These are phyloP conservation scores for Atopsyche davidsoni DNA, from an alignment of 1,140 invertebrate species.

Conservation along the genomic window DNA sequence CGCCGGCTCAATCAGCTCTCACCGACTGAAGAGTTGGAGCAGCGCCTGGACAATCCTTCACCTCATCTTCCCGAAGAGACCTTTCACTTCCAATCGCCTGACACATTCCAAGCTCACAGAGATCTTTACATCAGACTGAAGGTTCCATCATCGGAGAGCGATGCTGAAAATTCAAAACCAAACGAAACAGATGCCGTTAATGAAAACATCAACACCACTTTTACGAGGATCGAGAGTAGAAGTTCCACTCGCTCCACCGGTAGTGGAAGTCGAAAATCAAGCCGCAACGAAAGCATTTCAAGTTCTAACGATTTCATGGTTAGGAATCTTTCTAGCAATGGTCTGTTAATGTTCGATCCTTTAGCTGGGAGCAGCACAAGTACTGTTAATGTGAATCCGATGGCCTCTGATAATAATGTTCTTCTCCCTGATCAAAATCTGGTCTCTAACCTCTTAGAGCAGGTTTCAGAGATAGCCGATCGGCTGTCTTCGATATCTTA, in stretches of 20 bases:
- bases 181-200: slow-evolving; percentile 21
- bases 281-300: slow-evolving; percentile 35
- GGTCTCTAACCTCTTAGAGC: slow-evolving; percentile 45
- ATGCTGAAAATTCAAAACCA: slow-evolving; percentile 10
- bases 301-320: slow-evolving; percentile 35
- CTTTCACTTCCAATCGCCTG: no score
- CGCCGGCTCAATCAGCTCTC: slow-evolving; percentile 35
- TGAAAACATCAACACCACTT: slow-evolving; percentile 10
- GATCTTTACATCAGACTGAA: slow-evolving; percentile 16
- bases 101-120: slow-evolving; percentile 36
- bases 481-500: slow-evolving; percentile 39
- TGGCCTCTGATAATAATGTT: slow-evolving; percentile 32
- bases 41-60: no score
- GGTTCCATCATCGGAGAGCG: slow-evolving; percentile 7
- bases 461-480: slow-evolving; percentile 46
- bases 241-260: slow-evolving; percentile 23
- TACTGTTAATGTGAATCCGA: slow-evolving; percentile 18
- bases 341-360: slow-evolving; percentile 47
- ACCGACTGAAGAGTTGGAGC: slow-evolving; percentile 16
- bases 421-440: slow-evolving; percentile 42
- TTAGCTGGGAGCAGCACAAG: slow-evolving; percentile 33
- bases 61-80: no score
- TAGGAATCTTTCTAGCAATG: slow-evolving; percentile 45
- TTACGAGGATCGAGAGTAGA: slow-evolving; percentile 23
- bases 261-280: slow-evolving; percentile 37